Evolutionary conservation across 2,113 vertebrate species (phyloP).

Genomic region (Mormyrus lacerda): DNA sequence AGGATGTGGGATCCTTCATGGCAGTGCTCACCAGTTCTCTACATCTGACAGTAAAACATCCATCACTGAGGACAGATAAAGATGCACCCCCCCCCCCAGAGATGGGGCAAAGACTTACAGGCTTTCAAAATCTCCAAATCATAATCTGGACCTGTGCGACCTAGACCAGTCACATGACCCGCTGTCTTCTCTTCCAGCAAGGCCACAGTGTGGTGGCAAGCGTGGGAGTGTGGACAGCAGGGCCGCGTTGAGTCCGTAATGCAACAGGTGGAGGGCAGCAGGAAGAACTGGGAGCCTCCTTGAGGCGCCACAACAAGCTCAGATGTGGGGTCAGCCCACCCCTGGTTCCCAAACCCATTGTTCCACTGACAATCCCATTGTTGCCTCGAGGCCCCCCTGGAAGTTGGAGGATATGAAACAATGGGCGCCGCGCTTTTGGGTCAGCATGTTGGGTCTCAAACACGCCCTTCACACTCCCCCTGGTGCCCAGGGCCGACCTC

Average conservation of each 20-base stretch:
- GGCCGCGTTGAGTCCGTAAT: no score
- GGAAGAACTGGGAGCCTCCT: not conserved
- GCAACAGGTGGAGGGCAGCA: not conserved
- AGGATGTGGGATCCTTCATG: not conserved
- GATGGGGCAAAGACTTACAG: not conserved
- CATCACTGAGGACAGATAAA: not conserved
- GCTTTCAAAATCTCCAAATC: not conserved
- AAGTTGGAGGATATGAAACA: constrained; percentile 49
- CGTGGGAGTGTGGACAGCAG: not conserved
- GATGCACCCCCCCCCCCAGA: not conserved
- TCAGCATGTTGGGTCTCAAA: constrained; percentile 31
- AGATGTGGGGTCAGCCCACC: not conserved
- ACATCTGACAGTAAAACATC: not conserved
- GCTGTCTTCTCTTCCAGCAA: not conserved
- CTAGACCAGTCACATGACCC: not conserved
- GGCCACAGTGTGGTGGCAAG: not conserved
- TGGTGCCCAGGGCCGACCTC: not conserved
- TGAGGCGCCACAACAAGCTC: not conserved
- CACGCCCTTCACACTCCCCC: constrained; percentile 15
- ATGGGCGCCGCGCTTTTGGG: constrained; percentile 32
- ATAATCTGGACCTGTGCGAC: not conserved
- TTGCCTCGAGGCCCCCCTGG: constrained; percentile 32
- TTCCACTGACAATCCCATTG: constrained; percentile 47
- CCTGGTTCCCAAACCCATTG: constrained; percentile 19
- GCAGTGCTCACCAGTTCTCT: not conserved